These are phyloP conservation scores for Hippocampus abdominalis DNA, from an alignment of 2,113 vertebrate species.

Conservation along the genomic window DNA sequence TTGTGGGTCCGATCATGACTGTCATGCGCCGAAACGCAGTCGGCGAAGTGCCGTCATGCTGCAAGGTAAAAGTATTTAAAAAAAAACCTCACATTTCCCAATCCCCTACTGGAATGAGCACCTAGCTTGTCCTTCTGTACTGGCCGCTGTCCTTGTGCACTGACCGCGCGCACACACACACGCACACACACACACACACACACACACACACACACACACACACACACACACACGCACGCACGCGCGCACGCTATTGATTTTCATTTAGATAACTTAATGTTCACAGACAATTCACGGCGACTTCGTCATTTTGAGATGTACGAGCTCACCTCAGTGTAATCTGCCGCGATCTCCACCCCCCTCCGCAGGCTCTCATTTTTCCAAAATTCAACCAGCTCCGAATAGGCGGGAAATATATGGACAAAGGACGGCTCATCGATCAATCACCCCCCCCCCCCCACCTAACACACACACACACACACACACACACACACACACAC, in stretches of 20 bases:
- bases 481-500: neutral
- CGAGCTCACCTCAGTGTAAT: conserved; percentile 78
- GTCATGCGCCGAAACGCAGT: no score
- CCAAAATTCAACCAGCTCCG: conserved; percentile 92
- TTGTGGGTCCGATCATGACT: no score
- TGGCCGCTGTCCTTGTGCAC: neutral
- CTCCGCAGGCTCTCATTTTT: conserved; percentile 82
- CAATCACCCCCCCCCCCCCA: conserved; percentile 74
- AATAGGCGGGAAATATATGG: conserved; percentile 95
- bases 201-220: conserved; percentile 73
- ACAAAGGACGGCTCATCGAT: conserved; percentile 81
- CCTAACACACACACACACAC: neutral
- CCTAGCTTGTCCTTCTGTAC: neutral
- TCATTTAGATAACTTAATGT: conserved; percentile 99
- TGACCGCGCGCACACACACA: neutral
- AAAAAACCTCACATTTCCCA: no score
- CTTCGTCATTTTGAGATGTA: conserved; percentile 76
- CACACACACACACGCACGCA: conserved; percentile 35
- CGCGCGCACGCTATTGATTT: conserved; percentile 93
- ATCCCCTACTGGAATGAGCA: neutral
- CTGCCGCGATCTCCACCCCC: conserved; percentile 79
- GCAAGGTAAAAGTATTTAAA: neutral
- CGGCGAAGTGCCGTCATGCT: no score
- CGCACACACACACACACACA: neutral
- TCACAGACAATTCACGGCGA: conserved; percentile 82